phyloP scores from a whole-genome alignment of 2,888 invertebrate species.

The Holacanthella duospinosa region DNA sequence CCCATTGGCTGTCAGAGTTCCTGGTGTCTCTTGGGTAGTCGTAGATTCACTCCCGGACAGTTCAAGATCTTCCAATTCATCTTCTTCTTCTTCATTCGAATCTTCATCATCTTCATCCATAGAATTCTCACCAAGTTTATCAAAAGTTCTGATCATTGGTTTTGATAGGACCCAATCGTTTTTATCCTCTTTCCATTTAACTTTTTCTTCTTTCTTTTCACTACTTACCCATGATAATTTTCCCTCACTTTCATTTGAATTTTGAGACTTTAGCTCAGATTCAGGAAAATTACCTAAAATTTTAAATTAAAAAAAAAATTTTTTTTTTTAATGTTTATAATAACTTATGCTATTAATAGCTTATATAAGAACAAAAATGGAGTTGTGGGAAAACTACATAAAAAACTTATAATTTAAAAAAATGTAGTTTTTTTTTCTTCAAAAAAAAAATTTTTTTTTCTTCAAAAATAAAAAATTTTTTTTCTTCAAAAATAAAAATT shows the following conservation, averaged over 20 bases:
- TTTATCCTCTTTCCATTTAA: not conserved
- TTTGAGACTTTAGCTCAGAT: too few relatives aligned
- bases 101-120: not conserved
- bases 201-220: not conserved
- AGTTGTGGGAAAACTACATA: too few relatives aligned
- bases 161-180: not conserved
- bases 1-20: not conserved
- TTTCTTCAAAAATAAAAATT: not conserved
- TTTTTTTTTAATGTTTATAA: too few relatives aligned
- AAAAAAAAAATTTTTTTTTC: not conserved
- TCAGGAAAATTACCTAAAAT: not conserved
- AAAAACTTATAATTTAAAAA: too few relatives aligned
- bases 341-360: too few relatives aligned
- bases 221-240: too few relatives aligned
- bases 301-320: not conserved
- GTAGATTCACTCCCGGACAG: not conserved
- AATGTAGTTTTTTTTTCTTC: not conserved
- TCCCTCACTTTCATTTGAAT: too few relatives aligned
- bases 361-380: too few relatives aligned
- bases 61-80: conserved; percentile 2
- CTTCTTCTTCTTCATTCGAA: not conserved
- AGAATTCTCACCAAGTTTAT: not conserved
- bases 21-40: not conserved
- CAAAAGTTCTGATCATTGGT: not conserved
- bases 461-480: not conserved